phyloP scores from a whole-genome alignment of 2,797 vertebrate genomes.

The Cirrhinus mrigala region DNA sequence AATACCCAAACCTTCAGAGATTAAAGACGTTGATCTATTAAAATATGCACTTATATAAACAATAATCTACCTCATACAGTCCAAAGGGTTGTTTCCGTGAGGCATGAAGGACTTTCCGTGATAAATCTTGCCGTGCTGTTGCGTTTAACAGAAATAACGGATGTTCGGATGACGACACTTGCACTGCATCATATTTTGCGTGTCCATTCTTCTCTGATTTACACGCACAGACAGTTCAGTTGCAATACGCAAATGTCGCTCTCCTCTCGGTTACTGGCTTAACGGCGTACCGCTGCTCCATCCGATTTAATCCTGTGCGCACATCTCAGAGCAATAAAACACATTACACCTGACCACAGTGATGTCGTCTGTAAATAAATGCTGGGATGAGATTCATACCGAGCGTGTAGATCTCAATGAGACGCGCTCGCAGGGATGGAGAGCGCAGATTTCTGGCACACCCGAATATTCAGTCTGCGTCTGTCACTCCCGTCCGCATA shows the following conservation, averaged over 20 bases:
- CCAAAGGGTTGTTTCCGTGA: conserved; percentile 1
- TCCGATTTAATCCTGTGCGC: conserved; percentile 37
- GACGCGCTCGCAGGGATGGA: conserved; percentile 21
- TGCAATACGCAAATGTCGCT: conserved; percentile 22
- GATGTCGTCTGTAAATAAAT: conserved; percentile 18
- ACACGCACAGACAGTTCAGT: background rate
- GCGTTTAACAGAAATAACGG: conserved; percentile 35
- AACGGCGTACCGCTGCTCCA: conserved; percentile 26
- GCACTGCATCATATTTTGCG: conserved; percentile 37
- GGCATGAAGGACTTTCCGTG: background rate
- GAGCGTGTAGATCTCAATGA: background rate
- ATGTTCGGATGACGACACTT: conserved; percentile 39
- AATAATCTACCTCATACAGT: conserved; percentile 24
- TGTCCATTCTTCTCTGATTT: conserved; percentile 45
- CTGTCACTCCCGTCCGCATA: conserved; percentile 36
- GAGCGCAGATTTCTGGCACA: conserved; percentile 41
- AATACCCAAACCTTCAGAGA: conserved; percentile 16
- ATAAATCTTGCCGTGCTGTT: background rate
- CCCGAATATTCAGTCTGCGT: conserved; percentile 39
- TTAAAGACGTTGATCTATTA: background rate
- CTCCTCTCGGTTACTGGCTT: conserved; percentile 24
- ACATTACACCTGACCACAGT: background rate
- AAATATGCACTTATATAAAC: background rate
- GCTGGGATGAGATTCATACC: conserved; percentile 13
- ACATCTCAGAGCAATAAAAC: conserved; percentile 7